Evolutionary conservation across 2,888 invertebrate species (phyloP).

Genomic region (Ennomos erosarius): DNA sequence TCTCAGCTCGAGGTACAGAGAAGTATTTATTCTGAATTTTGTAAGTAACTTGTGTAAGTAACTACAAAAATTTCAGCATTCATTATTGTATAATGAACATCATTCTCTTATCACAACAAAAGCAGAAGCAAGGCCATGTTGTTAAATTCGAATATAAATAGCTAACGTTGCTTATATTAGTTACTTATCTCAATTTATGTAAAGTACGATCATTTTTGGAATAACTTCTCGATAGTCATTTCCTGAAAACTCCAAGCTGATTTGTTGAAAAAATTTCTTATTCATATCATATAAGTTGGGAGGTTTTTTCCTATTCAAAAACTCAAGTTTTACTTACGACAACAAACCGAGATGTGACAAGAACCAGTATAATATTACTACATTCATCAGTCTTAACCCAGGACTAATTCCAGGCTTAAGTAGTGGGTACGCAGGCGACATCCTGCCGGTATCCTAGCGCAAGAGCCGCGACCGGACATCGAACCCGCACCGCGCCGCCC

Average conservation of each 20-base stretch:
- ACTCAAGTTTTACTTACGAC: too few relatives aligned
- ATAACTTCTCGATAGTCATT: slow-evolving; percentile 7
- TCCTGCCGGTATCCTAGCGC: slow-evolving; percentile 74
- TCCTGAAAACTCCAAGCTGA: neutral
- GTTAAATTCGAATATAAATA: slow-evolving; percentile 10
- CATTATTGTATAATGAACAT: slow-evolving; percentile 24
- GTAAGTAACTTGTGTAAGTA: too few relatives aligned
- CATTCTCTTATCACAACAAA: slow-evolving; percentile 23
- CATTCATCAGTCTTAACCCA: slow-evolving; percentile 1
- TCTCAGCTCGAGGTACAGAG: too few relatives aligned
- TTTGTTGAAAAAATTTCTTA: too few relatives aligned
- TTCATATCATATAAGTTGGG: too few relatives aligned
- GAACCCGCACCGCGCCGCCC: slow-evolving; percentile 63
- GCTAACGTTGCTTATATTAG: slow-evolving; percentile 3
- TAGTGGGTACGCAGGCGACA: slow-evolving; percentile 50
- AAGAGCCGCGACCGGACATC: slow-evolving; percentile 68
- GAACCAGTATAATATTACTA: neutral
- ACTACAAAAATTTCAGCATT: too few relatives aligned
- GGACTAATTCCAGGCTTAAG: slow-evolving; percentile 7
- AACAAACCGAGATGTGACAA: neutral
- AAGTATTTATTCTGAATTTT: neutral
- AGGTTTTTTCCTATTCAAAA: too few relatives aligned
- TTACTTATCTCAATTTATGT: slow-evolving; percentile 7
- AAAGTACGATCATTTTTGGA: slow-evolving; percentile 7
- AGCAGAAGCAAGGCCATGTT: slow-evolving; percentile 24